Evolutionary conservation across 2,797 vertebrate genomes (phyloP), one percentile per base, ranked within the genome.

Genomic region (Cygnus olor): DNA sequence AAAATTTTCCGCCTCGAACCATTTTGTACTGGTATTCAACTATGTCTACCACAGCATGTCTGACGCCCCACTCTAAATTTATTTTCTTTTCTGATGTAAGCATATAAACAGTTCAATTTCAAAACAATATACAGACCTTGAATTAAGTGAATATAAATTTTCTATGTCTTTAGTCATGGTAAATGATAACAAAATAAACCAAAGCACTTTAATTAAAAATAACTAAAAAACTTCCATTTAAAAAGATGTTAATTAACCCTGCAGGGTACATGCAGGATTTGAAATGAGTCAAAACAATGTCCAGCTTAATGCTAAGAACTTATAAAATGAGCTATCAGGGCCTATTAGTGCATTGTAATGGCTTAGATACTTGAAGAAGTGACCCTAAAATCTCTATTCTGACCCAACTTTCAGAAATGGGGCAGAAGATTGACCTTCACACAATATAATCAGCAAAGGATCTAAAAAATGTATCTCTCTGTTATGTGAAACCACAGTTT

Each of bases 291-390:
- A 92, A 96, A 96, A 96, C 86, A 96, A 96, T 95, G 93, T 94
- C 85, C 93, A 94, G 91, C 95, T 97, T 95, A 97, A 94, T 91
- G 95, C 89, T 97, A 93, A 95, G 94, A 96, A 97, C 87, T 95
- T 96, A 96, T 89, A 95, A 95, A 97, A 96, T 93, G 96, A 97
- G 95, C 98, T 98, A 98, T 98, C 98, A 98, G 98, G 98, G 97
- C 97, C 98, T 98, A 98, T 98, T 98, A 98, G 98, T 98, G 98
- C 98, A 98, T 98, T 98, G 98, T 66, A 98, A 99, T 98, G 89
- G 98, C 98, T 98, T 98, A 98, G 98, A 97, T 98, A 98, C 98
- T 98, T 98, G 98, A 98, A 98, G 98, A 98, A 98, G 98, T 97
- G 97, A 98, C 98, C 98, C 98, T 98, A 98, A 98, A 97, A 98